A percentile compares a stretch with the other conserved stretches of the same genome.
These are phyloP conservation scores for Taenaris catops DNA, from an alignment of 2,888 invertebrate species.

Conservation along the genomic window DNA sequence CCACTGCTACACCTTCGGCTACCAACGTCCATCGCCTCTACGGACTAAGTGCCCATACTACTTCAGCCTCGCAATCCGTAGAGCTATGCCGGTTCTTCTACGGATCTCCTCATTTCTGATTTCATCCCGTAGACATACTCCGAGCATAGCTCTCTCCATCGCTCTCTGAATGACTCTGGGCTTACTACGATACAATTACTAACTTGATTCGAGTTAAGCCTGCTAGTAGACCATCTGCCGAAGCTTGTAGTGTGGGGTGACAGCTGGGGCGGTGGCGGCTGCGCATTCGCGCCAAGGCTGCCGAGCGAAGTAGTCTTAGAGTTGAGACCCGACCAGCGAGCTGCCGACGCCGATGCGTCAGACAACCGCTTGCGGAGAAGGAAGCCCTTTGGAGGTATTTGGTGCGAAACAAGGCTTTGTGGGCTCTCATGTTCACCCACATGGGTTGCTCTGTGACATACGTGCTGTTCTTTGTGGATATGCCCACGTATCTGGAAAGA, in stretches of 20 bases:
- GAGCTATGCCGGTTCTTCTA: too few species aligned
- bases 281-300: constrained; percentile 82
- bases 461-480: constrained; percentile 83
- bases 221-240: constrained; percentile 87
- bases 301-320: constrained; percentile 93
- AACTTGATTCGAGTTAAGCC: constrained; percentile 84
- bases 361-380: constrained; percentile 89
- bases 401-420: constrained; percentile 79
- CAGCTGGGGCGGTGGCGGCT: constrained; percentile 78
- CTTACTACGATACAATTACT: constrained; percentile 19
- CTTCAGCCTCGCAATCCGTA: too few species aligned
- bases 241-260: constrained; percentile 76
- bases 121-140: too few species aligned
- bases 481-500: constrained; percentile 83
- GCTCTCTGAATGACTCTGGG: background rate
- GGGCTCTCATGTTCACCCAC: constrained; percentile 78
- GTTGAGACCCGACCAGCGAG: constrained; percentile 83
- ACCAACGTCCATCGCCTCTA: too few species aligned
- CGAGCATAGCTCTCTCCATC: too few species aligned
- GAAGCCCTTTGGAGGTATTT: constrained; percentile 88
- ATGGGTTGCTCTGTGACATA: constrained; percentile 82
- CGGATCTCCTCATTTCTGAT: too few species aligned
- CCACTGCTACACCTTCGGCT: too few species aligned
- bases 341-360: constrained; percentile 82
- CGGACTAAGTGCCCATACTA: too few species aligned